Evolutionary conservation across 2,888 invertebrate genomes (phyloP).

Genomic region (Abrostola tripartita): DNA sequence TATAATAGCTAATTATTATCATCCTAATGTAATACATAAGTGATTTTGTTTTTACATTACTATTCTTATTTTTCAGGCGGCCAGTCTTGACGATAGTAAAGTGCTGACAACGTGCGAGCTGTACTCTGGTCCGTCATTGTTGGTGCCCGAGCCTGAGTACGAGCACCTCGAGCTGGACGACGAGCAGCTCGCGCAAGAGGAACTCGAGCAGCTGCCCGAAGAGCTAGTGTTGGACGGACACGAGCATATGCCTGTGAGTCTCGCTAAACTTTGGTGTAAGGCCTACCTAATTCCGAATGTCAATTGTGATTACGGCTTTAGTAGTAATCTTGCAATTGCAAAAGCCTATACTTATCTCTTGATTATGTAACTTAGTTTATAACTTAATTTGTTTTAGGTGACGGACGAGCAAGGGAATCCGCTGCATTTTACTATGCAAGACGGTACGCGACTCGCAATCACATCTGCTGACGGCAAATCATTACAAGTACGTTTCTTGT

Average conservation of each 20-base stretch:
- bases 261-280: background rate
- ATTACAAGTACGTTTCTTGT: constrained; percentile 70
- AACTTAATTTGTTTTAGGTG: constrained; percentile 78
- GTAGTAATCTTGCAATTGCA: too few species aligned
- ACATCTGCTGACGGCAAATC: constrained; percentile 87
- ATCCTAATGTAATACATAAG: background rate
- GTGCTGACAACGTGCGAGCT: constrained; percentile 61
- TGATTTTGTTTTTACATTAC: too few species aligned
- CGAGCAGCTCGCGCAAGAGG: constrained; percentile 47
- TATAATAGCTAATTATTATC: background rate
- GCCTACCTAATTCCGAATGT: background rate
- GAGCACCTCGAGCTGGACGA: constrained; percentile 46
- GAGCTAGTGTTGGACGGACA: constrained; percentile 36
- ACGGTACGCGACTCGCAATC: constrained; percentile 90
- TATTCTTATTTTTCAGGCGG: constrained; percentile 44
- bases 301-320: too few species aligned
- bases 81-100: constrained; percentile 57
- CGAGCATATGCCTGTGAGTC: constrained; percentile 65
- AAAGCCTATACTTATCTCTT: too few species aligned
- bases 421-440: constrained; percentile 90
- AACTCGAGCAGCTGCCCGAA: constrained; percentile 38
- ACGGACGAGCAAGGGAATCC: constrained; percentile 91
- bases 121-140: constrained; percentile 66
- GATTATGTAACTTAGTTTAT: background rate
- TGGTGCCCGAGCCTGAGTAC: constrained; percentile 58